Conservation (phyloP, 2,113 vertebrate genomes). For the Brachyistius frenatus region DNA sequence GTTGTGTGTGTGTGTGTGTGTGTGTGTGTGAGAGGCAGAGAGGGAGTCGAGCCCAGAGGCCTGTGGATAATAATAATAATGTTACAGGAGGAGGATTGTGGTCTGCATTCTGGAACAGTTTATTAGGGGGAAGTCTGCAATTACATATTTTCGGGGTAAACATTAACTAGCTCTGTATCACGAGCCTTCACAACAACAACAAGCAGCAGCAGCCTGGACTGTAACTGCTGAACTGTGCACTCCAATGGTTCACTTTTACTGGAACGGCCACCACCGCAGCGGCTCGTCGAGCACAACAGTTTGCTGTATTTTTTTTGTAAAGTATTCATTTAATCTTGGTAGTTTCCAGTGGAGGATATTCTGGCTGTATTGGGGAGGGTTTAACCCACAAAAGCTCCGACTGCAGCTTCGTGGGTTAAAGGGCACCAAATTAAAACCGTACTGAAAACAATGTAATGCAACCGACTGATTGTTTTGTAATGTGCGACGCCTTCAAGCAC, state of each 20-base stretch:
- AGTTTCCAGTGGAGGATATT: conserved; percentile 16
- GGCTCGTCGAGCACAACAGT: conserved; percentile 17
- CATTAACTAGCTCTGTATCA: conserved; percentile 88
- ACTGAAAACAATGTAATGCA: conserved; percentile 21
- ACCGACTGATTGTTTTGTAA: no score
- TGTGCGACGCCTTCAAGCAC: no score
- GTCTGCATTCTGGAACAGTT: conserved; percentile 87
- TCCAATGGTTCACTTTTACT: conserved; percentile 58
- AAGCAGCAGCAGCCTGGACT: conserved; percentile 48
- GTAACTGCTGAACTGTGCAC: neutral
- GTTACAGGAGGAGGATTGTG: conserved; percentile 80
- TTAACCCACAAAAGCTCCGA: conserved; percentile 25
- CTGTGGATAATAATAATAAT: conserved; percentile 75
- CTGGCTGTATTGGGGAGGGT: conserved; percentile 21
- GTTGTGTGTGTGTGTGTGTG: no score
- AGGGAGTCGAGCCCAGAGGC: conserved; percentile 46
- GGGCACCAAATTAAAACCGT: conserved; percentile 19
- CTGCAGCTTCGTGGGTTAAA: conserved; percentile 16
- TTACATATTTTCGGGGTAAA: conserved; percentile 94
- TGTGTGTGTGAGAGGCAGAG: conserved; percentile 21
- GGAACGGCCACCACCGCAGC: conserved; percentile 1
- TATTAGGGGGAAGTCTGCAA: conserved; percentile 91
- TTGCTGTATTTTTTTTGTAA: conserved; percentile 28
- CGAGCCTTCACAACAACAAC: conserved; percentile 74
- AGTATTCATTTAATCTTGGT: conserved; percentile 31